These are phyloP conservation scores for Zonitis immaculata DNA, from an alignment of 2,888 invertebrate species.

Conservation along the genomic window DNA sequence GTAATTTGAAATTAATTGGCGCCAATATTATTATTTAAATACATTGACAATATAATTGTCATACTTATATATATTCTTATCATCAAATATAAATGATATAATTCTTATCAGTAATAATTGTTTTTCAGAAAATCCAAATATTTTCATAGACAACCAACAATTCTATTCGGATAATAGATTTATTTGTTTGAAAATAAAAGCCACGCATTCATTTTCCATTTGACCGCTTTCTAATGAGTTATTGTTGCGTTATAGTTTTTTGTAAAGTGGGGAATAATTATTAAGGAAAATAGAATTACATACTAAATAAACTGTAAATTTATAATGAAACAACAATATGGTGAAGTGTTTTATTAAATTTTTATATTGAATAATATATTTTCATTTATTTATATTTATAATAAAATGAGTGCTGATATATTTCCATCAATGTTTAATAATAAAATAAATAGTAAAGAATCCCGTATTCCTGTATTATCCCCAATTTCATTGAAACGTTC, in stretches of 20 bases:
- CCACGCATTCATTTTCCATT: slow-evolving; percentile 15
- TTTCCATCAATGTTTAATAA: slow-evolving; percentile 26
- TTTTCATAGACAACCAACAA: not conserved
- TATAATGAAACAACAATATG: slow-evolving; percentile 14
- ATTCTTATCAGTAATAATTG: not conserved
- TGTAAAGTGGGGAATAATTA: slow-evolving; percentile 9
- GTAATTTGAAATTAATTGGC: too few relatives aligned
- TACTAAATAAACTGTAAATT: slow-evolving; percentile 7
- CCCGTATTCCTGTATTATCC: slow-evolving; percentile 28
- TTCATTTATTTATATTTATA: not conserved
- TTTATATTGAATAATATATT: not conserved
- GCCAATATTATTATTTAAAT: too few relatives aligned
- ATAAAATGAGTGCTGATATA: slow-evolving; percentile 31
- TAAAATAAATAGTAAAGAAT: slow-evolving; percentile 26
- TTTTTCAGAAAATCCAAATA: not conserved
- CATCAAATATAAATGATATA: not conserved
- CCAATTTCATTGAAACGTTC: slow-evolving; percentile 33
- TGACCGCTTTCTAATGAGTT: slow-evolving; percentile 10
- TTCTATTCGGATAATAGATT: too few relatives aligned
- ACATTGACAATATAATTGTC: too few relatives aligned
- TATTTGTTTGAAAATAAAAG: not conserved
- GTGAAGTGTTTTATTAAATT: not conserved
- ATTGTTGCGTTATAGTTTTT: slow-evolving; percentile 6
- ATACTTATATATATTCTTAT: too few relatives aligned
- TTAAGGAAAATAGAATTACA: slow-evolving; percentile 6